phyloP scores from a whole-genome alignment of 2,888 invertebrate species.

The Litoditis marina region DNA sequence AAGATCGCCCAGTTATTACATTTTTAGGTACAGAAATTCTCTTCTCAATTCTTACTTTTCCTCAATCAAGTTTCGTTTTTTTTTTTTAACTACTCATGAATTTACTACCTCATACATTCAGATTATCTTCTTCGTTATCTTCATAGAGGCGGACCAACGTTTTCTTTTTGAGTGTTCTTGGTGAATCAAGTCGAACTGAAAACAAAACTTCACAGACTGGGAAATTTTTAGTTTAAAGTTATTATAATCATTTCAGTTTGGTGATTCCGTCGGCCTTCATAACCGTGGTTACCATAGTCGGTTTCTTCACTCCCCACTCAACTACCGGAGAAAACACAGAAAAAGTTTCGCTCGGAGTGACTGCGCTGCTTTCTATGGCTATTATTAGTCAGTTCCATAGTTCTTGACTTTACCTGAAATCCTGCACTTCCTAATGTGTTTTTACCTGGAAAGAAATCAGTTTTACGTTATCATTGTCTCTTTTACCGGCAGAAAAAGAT shows the following conservation, averaged over 20 bases:
- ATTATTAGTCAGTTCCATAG: slow-evolving; percentile 46
- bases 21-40: slow-evolving; percentile 44
- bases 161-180: too few relatives aligned
- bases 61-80: too few relatives aligned
- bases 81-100: too few relatives aligned
- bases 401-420: not conserved
- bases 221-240: not conserved
- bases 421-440: not conserved
- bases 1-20: slow-evolving; percentile 58
- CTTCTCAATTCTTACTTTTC: not conserved
- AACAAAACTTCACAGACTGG: not conserved
- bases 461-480: too few relatives aligned
- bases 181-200: too few relatives aligned
- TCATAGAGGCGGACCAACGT: too few relatives aligned
- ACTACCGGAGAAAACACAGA: slow-evolving; percentile 60
- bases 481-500: too few relatives aligned
- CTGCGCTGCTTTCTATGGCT: slow-evolving; percentile 57
- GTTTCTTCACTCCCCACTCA: slow-evolving; percentile 60
- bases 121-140: too few relatives aligned
- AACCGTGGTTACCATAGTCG: slow-evolving; percentile 59
- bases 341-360: slow-evolving; percentile 59
- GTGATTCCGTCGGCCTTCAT: slow-evolving; percentile 59
- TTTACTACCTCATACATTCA: too few relatives aligned
- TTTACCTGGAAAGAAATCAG: not conserved
- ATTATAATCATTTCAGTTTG: slow-evolving; percentile 34